These are phyloP conservation scores for Imbricaverruca yamaguchii DNA, from an alignment of 2,888 invertebrate species.

Conservation along the genomic window DNA sequence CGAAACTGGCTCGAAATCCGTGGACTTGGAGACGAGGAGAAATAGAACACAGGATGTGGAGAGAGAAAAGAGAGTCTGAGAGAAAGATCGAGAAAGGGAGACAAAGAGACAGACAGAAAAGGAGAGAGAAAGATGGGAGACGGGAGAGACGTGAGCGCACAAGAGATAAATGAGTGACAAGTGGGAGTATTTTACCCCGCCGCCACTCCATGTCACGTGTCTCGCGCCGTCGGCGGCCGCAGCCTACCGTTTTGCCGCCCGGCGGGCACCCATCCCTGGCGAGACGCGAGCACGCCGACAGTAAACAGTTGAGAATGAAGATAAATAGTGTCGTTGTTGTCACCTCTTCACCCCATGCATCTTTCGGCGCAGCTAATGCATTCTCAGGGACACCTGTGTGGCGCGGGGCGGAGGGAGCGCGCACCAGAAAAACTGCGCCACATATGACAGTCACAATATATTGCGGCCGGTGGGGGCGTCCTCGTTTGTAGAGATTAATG, in stretches of 20 bases:
- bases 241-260: not conserved
- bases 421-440: slow-evolving; percentile 11
- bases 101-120: too few relatives aligned
- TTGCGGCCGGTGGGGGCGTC: not conserved
- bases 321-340: slow-evolving; percentile 21
- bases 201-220: not conserved
- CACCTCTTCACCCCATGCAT: slow-evolving; percentile 20
- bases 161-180: too few relatives aligned
- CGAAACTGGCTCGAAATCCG: too few relatives aligned
- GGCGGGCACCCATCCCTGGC: not conserved
- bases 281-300: slow-evolving; percentile 4
- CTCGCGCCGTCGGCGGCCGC: not conserved
- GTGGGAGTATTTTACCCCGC: not conserved
- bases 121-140: too few relatives aligned
- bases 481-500: not conserved
- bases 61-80: too few relatives aligned
- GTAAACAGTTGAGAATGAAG: slow-evolving; percentile 21
- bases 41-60: too few relatives aligned
- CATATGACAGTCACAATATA: not conserved
- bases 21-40: too few relatives aligned
- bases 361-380: slow-evolving; percentile 11
- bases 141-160: too few relatives aligned
- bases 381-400: slow-evolving; percentile 9
- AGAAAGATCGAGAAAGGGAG: too few relatives aligned
- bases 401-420: not conserved